Percentiles rank a stretch among this genome's conserved stretches.
Conservation (phyloP, 2,888 invertebrate species). For the Parnassius glacialis region DNA sequence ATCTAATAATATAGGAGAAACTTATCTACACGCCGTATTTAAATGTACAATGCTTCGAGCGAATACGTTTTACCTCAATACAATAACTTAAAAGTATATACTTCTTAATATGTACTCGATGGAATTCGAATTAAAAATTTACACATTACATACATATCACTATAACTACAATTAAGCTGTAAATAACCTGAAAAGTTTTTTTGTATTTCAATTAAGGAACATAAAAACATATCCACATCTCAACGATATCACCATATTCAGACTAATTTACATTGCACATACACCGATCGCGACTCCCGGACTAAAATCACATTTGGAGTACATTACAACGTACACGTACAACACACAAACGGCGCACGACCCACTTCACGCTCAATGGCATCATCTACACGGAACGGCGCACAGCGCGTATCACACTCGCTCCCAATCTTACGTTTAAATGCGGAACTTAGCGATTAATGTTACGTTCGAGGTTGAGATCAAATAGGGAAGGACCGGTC, state of each 20-base stretch:
- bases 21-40: conserved; percentile 78
- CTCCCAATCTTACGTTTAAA: conserved; percentile 78
- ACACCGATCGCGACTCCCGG: conserved; percentile 61
- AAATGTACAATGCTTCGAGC: conserved; percentile 80
- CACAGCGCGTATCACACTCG: conserved; percentile 61
- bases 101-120: conserved; percentile 80
- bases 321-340: conserved; percentile 40
- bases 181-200: conserved; percentile 75
- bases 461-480: conserved; percentile 79
- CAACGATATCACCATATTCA: conserved; percentile 78
- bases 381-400: conserved; percentile 30
- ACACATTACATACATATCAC: conserved; percentile 79
- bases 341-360: conserved; percentile 60
- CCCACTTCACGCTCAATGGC: conserved; percentile 38
- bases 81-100: conserved; percentile 79
- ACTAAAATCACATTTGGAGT: conserved; percentile 62
- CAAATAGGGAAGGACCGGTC: conserved; percentile 53
- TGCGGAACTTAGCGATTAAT: conserved; percentile 78
- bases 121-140: conserved; percentile 80
- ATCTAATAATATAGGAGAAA: conserved; percentile 76
- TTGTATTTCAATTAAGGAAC: conserved; percentile 80
- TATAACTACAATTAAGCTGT: conserved; percentile 78
- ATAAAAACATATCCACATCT: conserved; percentile 78
- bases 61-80: conserved; percentile 75
- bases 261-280: conserved; percentile 80